phyloP scores from a whole-genome alignment of 2,888 invertebrate species.

The Scotopteryx bipunctaria region DNA sequence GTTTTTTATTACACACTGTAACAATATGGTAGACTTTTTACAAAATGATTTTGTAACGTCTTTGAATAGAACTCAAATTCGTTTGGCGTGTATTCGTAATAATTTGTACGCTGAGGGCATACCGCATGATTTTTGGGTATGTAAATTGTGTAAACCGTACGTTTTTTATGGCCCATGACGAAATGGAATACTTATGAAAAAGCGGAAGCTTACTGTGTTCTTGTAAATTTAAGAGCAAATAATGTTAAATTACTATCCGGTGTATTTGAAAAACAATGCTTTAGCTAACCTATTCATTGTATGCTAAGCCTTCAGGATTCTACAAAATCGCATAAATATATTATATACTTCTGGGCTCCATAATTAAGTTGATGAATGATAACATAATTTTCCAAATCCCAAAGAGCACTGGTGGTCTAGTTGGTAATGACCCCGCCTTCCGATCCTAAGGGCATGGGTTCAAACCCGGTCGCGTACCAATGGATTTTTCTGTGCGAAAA shows the following conservation, averaged over 20 bases:
- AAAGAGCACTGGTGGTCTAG: no score
- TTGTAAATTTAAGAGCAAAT: conserved; percentile 26
- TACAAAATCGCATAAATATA: no score
- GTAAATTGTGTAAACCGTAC: conserved; percentile 50
- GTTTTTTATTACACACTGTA: conserved; percentile 53
- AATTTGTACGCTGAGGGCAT: conserved; percentile 32
- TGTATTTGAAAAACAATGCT: conserved; percentile 7
- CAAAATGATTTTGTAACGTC: conserved; percentile 30
- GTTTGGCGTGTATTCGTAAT: conserved; percentile 32
- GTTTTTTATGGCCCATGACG: conserved; percentile 55
- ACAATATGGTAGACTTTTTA: conserved; percentile 25
- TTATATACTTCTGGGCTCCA: no score
- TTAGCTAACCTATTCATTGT: background rate
- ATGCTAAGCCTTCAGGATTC: conserved; percentile 16
- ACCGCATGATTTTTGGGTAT: conserved; percentile 51
- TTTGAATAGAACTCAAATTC: conserved; percentile 40
- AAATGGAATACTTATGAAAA: conserved; percentile 56
- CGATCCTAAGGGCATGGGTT: no score
- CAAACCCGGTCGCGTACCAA: no score
- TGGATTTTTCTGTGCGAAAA: no score
- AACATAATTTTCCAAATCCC: conserved; percentile 32
- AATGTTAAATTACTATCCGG: background rate
- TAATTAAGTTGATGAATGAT: no score
- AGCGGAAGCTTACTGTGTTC: conserved; percentile 32
- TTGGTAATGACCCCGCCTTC: no score